A percentile compares a stretch with the other conserved stretches of the same genome.
Conservation (phyloP, 2,113 vertebrate species). For the Dasyprocta punctata region DNA sequence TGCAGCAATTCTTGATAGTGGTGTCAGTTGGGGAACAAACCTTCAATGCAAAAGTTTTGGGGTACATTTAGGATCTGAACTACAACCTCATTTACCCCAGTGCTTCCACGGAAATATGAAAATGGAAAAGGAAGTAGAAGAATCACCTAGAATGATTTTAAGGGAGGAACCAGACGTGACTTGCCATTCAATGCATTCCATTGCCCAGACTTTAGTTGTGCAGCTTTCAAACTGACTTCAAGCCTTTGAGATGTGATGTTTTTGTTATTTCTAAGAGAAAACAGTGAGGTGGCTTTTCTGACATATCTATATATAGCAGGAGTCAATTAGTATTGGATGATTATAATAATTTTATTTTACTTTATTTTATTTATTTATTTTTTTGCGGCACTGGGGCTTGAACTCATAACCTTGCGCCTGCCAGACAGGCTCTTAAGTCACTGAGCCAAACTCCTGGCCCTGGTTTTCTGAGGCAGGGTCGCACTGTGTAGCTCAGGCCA, state of each 20-base stretch:
- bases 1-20: no score
- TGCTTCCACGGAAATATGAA: not conserved
- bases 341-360: no score
- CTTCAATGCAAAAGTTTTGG: not conserved
- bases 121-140: not conserved
- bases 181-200: not conserved
- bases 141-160: rapidly evolving
- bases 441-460: no score
- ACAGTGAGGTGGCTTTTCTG: not conserved
- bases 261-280: not conserved
- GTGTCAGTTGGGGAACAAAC: not conserved
- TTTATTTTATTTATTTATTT: no score
- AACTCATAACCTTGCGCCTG: no score
- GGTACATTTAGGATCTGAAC: not conserved
- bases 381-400: no score
- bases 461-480: no score
- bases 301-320: rapidly evolving
- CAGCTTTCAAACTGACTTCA: not conserved
- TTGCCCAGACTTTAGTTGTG: not conserved
- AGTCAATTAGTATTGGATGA: not conserved
- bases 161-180: rapidly evolving
- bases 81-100: no score
- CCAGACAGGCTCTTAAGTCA: no score
- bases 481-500: no score
- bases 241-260: not conserved